A percentile compares a stretch with the other conserved stretches of the same genome.
Conservation (phyloP, 2,113 vertebrate genomes). For the Perca flavescens region DNA sequence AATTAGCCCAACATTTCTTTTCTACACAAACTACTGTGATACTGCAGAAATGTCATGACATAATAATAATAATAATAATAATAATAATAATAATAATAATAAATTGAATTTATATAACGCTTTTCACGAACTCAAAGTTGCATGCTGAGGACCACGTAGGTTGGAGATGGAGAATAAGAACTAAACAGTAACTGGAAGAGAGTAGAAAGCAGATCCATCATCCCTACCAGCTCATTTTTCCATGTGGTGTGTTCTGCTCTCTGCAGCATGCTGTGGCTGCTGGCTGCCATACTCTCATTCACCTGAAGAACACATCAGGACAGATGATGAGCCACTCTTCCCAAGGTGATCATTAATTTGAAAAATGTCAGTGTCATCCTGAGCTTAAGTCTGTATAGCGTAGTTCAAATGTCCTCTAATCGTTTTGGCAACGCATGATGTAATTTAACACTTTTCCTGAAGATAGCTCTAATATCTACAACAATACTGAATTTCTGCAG, state of each 20-base stretch:
- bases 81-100: too few relatives aligned
- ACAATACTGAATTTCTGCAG: background rate
- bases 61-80: too few relatives aligned
- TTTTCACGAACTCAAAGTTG: too few relatives aligned
- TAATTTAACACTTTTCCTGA: background rate
- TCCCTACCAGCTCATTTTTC: conserved; percentile 86
- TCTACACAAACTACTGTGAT: background rate
- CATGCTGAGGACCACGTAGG: background rate
- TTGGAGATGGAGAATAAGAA: background rate
- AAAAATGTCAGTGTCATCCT: background rate
- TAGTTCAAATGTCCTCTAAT: background rate
- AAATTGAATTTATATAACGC: too few relatives aligned
- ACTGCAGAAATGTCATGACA: background rate
- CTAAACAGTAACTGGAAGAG: background rate
- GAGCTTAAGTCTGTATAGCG: too few relatives aligned
- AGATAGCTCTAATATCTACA: background rate
- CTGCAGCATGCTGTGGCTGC: conserved; percentile 37
- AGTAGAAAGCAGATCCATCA: background rate
- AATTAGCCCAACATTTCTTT: background rate
- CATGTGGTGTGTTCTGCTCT: conserved; percentile 80
- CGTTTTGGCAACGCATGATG: background rate
- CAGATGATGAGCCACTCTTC: background rate
- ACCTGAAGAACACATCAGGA: conserved; percentile 41
- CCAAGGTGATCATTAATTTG: background rate
- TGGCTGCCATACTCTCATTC: conserved; percentile 37